Conservation (phyloP, 2,797 vertebrate genomes). For the Poeciliopsis infans region DNA sequence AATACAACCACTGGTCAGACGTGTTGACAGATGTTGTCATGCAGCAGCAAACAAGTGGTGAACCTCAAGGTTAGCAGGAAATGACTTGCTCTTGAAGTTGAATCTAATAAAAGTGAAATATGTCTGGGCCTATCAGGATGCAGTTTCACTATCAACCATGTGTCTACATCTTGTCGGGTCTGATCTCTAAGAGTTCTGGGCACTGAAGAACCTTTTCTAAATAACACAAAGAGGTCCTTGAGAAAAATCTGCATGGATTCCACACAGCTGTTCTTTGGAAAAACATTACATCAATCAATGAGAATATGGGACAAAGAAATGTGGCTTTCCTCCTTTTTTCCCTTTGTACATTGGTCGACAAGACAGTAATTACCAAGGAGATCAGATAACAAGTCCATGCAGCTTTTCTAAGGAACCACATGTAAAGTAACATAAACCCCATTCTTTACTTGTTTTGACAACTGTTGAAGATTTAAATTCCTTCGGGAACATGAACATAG, state of each 20-base stretch:
- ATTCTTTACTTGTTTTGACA: constrained; percentile 28
- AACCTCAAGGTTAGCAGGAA: constrained; percentile 48
- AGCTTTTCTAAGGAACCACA: constrained; percentile 20
- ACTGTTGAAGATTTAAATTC: constrained; percentile 17
- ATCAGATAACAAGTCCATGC: constrained; percentile 26
- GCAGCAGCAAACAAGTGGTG: constrained; percentile 17
- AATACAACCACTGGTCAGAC: constrained; percentile 25
- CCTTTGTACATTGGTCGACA: constrained; percentile 9
- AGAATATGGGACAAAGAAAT: constrained; percentile 4
- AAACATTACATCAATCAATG: not conserved
- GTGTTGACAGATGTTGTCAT: constrained; percentile 40
- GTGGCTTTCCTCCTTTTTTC: not conserved
- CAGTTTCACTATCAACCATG: constrained; percentile 21
- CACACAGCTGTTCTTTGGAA: not conserved
- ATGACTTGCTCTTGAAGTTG: constrained; percentile 45
- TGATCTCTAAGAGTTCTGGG: not conserved
- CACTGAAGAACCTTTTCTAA: constrained; percentile 10
- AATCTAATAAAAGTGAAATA: constrained; percentile 65
- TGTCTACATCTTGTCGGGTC: constrained; percentile 2
- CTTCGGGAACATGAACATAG: not conserved
- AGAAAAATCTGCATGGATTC: not conserved
- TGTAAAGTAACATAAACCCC: constrained; percentile 14
- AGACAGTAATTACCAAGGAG: constrained; percentile 38
- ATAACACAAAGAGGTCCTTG: not conserved
- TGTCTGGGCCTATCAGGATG: constrained; percentile 26